Base-by-base conservation (phyloP, 2,888 invertebrate genomes). In the Lithophane leautieri region DNA sequence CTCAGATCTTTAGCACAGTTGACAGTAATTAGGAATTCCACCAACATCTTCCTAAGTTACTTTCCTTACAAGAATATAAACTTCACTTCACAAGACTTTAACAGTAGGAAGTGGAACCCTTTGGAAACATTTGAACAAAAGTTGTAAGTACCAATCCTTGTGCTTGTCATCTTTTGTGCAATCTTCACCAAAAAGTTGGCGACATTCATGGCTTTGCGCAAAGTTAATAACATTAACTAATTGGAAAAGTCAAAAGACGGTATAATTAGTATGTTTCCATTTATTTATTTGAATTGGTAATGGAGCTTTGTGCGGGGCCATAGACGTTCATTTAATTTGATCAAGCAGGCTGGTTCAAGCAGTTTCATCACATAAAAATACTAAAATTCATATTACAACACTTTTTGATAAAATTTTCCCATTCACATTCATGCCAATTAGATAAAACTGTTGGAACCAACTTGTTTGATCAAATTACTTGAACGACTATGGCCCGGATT, bases 131-230 rank as follows among this genome's bases (percentile, higher is more conserved):
- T 79, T 40, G 50, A 19, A 79, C 34, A 50, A 81, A 77, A 77
- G 62, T 77, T 81, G 1, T 16, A 50, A 77, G 81, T 81, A 81
- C 25, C 50, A 75, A 81, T 22, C 42, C 56, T 6, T 56, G 77
- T 77, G 14, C 62, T 77, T 56, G 75, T 77, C 81, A 77, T 77
- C 77, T 74, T 63, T 77, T 81, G 77, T 81, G 75, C 75, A 81
- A 44, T 14, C 7, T 42, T 62, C 42, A 34, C 34, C 28, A 77
- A 77, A 81, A 34, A 22, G 9, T 74, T 81, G 14, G 16, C 0
- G 19, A 22, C 81, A 56, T 50, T 62, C 28, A 77, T 73, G 75
- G 34, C 81, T 81, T 52, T 42, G 4, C 0, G 9, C 1, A 28
- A 63, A 77, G n/a, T 77, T 80, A 28, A 72, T 42, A 54, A 12